Percentiles rank a stretch among this genome's conserved stretches.
These are phyloP conservation scores for Trematomus loennbergii DNA, from an alignment of 2,113 vertebrate species.

Conservation along the genomic window DNA sequence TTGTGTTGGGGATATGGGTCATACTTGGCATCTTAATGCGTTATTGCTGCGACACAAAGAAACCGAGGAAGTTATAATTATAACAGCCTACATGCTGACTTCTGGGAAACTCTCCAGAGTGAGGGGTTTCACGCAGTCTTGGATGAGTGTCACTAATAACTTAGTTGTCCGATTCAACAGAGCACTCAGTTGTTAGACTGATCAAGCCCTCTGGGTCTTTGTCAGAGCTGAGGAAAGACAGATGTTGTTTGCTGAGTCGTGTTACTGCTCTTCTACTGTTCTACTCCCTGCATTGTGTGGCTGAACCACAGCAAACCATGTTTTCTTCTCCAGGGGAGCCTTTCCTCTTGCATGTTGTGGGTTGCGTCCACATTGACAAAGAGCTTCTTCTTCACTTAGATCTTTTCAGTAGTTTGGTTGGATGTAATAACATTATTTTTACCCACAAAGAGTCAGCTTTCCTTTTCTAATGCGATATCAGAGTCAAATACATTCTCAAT, in stretches of 20 bases:
- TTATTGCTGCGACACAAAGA: not conserved
- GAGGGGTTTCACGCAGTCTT: not conserved
- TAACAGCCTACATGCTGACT: not conserved
- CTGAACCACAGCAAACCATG: constrained; percentile 3
- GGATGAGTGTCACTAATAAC: not conserved
- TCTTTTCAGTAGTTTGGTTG: not conserved
- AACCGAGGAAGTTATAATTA: not conserved
- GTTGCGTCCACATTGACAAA: not conserved
- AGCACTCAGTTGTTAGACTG: constrained; percentile 14
- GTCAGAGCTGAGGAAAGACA: constrained; percentile 43
- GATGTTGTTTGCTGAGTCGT: constrained; percentile 46
- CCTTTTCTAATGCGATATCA: not conserved
- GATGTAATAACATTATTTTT: constrained; percentile 11
- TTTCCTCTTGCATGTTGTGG: constrained; percentile 4
- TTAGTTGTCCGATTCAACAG: not conserved
- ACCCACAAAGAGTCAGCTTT: not conserved
- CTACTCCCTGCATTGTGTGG: constrained; percentile 26
- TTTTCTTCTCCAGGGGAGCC: constrained; percentile 1
- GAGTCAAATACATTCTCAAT: not conserved
- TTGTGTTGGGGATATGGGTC: not conserved
- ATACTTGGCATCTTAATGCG: not conserved
- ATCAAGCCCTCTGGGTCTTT: constrained; percentile 27
- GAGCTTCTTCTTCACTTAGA: not conserved
- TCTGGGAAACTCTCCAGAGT: not conserved
- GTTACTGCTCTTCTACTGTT: constrained; percentile 36